phyloP scores from a whole-genome alignment of 2,888 invertebrate genomes.

The Mystacides longicornis region DNA sequence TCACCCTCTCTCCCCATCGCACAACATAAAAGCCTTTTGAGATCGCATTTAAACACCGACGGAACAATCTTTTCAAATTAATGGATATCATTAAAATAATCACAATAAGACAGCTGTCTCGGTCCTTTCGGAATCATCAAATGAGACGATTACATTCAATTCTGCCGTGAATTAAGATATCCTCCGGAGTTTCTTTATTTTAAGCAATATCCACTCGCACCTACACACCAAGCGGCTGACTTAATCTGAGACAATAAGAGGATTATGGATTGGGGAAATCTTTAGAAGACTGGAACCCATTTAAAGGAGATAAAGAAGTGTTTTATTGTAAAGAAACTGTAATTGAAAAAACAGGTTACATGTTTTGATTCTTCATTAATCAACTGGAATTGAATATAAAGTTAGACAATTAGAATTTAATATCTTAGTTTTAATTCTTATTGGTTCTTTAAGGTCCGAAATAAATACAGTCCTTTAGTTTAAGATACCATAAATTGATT shows the following conservation, averaged over 20 bases:
- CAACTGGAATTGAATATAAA: too few species aligned
- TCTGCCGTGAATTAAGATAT: conserved; percentile 2
- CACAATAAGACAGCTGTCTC: conserved; percentile 5
- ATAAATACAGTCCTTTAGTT: too few species aligned
- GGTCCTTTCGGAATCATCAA: conserved; percentile 1
- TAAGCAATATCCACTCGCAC: background rate
- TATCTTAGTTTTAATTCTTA: too few species aligned
- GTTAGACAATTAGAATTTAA: too few species aligned
- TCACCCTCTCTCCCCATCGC: background rate
- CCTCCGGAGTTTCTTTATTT: background rate
- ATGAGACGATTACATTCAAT: conserved; percentile 1
- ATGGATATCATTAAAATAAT: conserved; percentile 8
- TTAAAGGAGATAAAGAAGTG: too few species aligned
- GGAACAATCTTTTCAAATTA: conserved; percentile 1
- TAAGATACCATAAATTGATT: too few species aligned
- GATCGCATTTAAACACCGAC: background rate
- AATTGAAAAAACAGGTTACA: too few species aligned
- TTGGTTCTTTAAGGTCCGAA: too few species aligned
- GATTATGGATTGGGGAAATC: background rate
- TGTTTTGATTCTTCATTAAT: too few species aligned
- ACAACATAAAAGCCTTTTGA: conserved; percentile 4
- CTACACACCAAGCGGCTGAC: background rate
- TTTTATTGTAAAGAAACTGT: too few species aligned
- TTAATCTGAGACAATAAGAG: background rate
- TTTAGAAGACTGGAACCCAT: background rate